Evolutionary conservation across 2,888 invertebrate species (phyloP), one percentile per base, ranked within the genome.

Genomic region (Prenolepis imparis): DNA sequence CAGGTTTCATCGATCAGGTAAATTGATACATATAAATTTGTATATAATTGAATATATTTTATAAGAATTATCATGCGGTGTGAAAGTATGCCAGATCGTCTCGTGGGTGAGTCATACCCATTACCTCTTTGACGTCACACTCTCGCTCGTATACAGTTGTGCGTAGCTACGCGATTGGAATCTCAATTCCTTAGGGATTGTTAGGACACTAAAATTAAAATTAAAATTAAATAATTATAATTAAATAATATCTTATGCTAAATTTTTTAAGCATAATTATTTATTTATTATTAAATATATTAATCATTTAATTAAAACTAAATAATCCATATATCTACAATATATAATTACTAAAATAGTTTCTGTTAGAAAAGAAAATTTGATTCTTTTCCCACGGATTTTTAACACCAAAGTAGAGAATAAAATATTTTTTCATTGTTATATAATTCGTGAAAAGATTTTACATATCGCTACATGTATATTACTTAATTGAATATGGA

Each of bases 71-170:
- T 11, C 12, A n/a, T 18, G 15, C 12, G 11, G 12, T 18, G 24
- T 2, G 15, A 24, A n/a, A 21, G 18, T 15, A 11, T 21, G 15
- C 21, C 15, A 4, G 3, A 6, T 21, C 15, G 3, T 36, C 11
- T 28, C 57, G 64, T 18, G 52, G 12, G 8, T 66, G 75, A 66
- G 36, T 75, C 75, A 52, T 28, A 64, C 11, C 8, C 6, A 18
- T 63, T 3, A 1, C 15, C 5, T 36, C 1, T 36, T 75, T 66
- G 52, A 75, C 52, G 66, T 75, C 66, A 75, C 1, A 0, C 21
- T 21, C 32, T 0, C 3, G n/a, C 3, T 32, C 5, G 28, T 28
- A 36, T 61, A 12, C 21, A 64, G 21, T 3, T 9, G 6, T 24
- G 24, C 3, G 21, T 74, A 44, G 3, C 5, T 21, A 18, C 6